These are phyloP conservation scores for Torymus tubicola DNA, from an alignment of 2,888 invertebrate genomes.

Conservation along the genomic window DNA sequence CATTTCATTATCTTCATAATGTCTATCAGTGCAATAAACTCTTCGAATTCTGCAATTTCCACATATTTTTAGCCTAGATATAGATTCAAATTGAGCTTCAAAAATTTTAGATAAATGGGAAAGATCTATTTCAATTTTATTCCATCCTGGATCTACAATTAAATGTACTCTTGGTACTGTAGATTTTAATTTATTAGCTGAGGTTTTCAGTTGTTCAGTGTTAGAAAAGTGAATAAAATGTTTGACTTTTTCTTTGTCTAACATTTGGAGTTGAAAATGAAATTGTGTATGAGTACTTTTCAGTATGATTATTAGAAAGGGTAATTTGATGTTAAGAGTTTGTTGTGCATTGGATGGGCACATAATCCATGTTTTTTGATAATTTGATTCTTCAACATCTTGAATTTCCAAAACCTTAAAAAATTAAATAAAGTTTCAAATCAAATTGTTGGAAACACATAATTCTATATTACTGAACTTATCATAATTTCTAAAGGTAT, in stretches of 20 bases:
- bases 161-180: constrained; percentile 75
- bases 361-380: constrained; percentile 93
- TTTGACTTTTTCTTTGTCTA: constrained; percentile 45
- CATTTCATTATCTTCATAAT: constrained; percentile 67
- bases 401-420: constrained; percentile 91
- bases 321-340: constrained; percentile 93
- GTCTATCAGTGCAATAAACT: constrained; percentile 86
- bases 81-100: constrained; percentile 94
- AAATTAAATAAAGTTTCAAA: too few relatives aligned
- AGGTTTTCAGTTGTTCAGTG: constrained; percentile 63
- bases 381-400: constrained; percentile 94
- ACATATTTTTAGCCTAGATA: constrained; percentile 92
- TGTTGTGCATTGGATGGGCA: constrained; percentile 94
- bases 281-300: constrained; percentile 97
- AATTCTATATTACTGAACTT: too few relatives aligned
- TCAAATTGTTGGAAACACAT: too few relatives aligned
- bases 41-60: constrained; percentile 95
- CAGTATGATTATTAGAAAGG: constrained; percentile 95
- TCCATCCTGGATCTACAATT: constrained; percentile 96
- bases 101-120: constrained; percentile 93
- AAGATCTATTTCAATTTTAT: constrained; percentile 94
- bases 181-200: constrained; percentile 74
- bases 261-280: constrained; percentile 95
- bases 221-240: constrained; percentile 60
- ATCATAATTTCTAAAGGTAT: neutral